Percentiles rank a stretch among this genome's conserved stretches.
phyloP scores from a whole-genome alignment of 2,797 vertebrate genomes.

The Cossypha polioptera region DNA sequence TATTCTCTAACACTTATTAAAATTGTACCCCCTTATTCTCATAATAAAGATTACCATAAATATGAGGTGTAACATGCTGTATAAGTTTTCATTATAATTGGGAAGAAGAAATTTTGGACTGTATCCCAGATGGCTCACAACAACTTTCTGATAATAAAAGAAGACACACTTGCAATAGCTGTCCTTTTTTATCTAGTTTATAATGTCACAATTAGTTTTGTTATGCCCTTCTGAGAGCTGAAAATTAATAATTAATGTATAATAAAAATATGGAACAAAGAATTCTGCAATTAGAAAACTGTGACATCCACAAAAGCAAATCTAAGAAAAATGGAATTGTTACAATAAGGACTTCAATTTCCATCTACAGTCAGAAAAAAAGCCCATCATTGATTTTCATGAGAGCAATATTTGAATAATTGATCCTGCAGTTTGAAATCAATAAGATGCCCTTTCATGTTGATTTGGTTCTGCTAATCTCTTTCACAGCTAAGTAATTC shows the following conservation, averaged over 20 bases:
- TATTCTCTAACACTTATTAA: background rate
- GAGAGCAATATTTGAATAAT: background rate
- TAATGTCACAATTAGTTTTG: background rate
- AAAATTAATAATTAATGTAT: background rate
- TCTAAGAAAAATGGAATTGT: background rate
- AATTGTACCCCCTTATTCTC: background rate
- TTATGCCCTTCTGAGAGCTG: background rate
- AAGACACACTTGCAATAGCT: background rate
- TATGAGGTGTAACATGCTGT: background rate
- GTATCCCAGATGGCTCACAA: background rate
- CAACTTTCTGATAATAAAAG: background rate
- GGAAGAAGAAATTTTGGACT: background rate
- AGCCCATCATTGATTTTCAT: background rate
- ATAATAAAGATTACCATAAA: constrained; percentile 12
- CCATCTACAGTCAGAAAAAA: background rate
- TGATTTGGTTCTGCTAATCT: background rate
- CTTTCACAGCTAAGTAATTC: background rate
- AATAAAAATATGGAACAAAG: background rate
- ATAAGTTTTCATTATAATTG: background rate
- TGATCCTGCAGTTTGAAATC: background rate
- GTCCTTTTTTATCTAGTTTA: background rate
- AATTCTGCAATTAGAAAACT: background rate
- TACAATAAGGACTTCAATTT: background rate
- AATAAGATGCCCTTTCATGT: background rate
- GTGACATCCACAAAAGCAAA: background rate